phyloP scores from a whole-genome alignment of 1,140 invertebrate species.

The Spodoptera litura region DNA sequence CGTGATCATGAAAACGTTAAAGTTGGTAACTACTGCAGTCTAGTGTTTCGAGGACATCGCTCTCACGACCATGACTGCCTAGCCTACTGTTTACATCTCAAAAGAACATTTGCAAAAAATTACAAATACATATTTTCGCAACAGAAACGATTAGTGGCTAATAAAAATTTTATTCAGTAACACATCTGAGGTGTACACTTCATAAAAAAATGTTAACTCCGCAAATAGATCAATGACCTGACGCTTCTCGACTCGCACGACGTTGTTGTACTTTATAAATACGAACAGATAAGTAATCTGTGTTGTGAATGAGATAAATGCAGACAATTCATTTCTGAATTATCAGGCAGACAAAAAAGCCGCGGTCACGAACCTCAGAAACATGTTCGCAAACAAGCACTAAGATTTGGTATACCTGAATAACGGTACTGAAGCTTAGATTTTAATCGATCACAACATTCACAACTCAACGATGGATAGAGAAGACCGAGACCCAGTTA shows the following conservation, averaged over 20 bases:
- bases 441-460: not conserved
- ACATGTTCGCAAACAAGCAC: conserved; percentile 14
- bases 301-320: conserved; percentile 41
- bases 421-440: conserved; percentile 25
- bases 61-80: conserved; percentile 16
- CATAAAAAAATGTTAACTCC: conserved; percentile 36
- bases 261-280: conserved; percentile 32
- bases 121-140: conserved; percentile 11
- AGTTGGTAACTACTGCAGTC: conserved; percentile 12
- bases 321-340: conserved; percentile 24
- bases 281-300: conserved; percentile 30
- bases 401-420: conserved; percentile 8
- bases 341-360: conserved; percentile 22
- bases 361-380: conserved; percentile 12
- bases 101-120: conserved; percentile 25
- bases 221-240: conserved; percentile 49
- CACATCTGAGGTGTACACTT: conserved; percentile 2
- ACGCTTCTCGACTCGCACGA: not conserved
- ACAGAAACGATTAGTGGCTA: not conserved
- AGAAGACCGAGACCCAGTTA: conserved; percentile 26
- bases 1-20: not conserved
- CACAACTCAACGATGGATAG: not conserved
- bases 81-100: not conserved
- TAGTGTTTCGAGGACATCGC: conserved; percentile 15
- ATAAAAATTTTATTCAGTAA: conserved; percentile 34